Base-by-base conservation (phyloP, 1,140 invertebrate genomes). In the Harpegnathos saltator region DNA sequence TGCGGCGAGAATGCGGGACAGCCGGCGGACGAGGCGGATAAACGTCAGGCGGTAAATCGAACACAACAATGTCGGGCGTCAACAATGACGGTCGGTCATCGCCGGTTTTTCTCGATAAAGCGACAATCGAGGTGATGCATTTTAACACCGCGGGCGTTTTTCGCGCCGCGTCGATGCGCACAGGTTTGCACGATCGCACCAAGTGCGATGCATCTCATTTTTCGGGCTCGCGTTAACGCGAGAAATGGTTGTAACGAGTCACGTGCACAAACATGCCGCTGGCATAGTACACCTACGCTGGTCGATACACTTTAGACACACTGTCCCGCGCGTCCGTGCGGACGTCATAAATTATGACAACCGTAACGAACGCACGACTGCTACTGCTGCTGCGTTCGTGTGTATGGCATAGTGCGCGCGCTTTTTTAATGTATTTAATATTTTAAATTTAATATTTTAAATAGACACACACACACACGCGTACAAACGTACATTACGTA, bases 21-120 rank as follows among this genome's bases (percentile, higher is more conserved):
- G 58, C 58, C 63, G 4, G 59, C 44, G 26, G 44, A 1, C 19
- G 65, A 77, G 52, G 44, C 29, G 44, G 19, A 17, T 29, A 48
- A 15, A n/a, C 15, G 38, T 44, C 38, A 44, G n/a, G n/a, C n/a
- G n/a, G n/a, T 12, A 38, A 77, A 56, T 15, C 17, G 61, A 77
- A 66, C 38, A 33, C 56, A 22, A 22, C 33, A 29, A 44, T 33
- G 2, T 38, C 33, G 33, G 24, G 22, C 22, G 44, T 14, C 22
- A 71, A 80, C 77, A 84, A 82, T 71, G 54, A n/a, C 33, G 50
- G 38, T 72, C 54, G 59, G 71, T 58, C 38, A 74, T 74, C 29
- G 56, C 71, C 22, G 0, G 29, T 84, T 82, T 52, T 84, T 68
- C 33, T 71, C 83, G 77, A 84, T 84, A 84, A 82, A 84, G 59